Conservation (phyloP, 2,797 vertebrate species). For the Pseudocheirus occidentalis region DNA sequence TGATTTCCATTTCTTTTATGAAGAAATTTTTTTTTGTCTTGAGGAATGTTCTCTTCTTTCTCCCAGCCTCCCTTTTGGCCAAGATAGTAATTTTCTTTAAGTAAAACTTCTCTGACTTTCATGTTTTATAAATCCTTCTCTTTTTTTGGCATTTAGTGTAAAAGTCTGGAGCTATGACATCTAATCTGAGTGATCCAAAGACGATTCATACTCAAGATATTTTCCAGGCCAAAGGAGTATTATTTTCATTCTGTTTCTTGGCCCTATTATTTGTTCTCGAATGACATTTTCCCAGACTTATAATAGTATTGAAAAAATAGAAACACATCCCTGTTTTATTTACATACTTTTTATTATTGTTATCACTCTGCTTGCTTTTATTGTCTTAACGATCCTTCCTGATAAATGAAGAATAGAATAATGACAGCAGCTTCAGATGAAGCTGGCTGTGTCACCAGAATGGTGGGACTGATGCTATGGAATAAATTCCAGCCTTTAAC, state of each 20-base stretch:
- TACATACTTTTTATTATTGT: background rate
- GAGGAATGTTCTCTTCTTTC: background rate
- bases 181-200: conserved; percentile 2
- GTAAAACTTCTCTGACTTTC: conserved; percentile 33
- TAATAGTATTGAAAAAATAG: background rate
- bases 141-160: conserved; percentile 12
- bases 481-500: background rate
- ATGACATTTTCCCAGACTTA: background rate
- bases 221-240: conserved; percentile 40
- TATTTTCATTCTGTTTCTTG: conserved; percentile 29
- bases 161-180: conserved; percentile 64
- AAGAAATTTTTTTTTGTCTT: background rate
- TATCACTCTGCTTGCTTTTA: conserved; percentile 28
- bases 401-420: conserved; percentile 12
- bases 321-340: background rate
- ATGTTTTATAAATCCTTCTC: conserved; percentile 31
- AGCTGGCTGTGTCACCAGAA: background rate
- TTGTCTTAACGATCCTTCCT: conserved; percentile 11
- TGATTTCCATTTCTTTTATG: background rate
- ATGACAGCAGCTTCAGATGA: background rate
- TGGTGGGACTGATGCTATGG: background rate
- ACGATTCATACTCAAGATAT: conserved; percentile 18
- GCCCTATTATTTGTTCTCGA: conserved; percentile 35
- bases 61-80: background rate
- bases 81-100: conserved; percentile 28